Evolutionary conservation across 2,888 invertebrate species (phyloP), one percentile per base, ranked within the genome.

Genomic region (Ctena decussata): DNA sequence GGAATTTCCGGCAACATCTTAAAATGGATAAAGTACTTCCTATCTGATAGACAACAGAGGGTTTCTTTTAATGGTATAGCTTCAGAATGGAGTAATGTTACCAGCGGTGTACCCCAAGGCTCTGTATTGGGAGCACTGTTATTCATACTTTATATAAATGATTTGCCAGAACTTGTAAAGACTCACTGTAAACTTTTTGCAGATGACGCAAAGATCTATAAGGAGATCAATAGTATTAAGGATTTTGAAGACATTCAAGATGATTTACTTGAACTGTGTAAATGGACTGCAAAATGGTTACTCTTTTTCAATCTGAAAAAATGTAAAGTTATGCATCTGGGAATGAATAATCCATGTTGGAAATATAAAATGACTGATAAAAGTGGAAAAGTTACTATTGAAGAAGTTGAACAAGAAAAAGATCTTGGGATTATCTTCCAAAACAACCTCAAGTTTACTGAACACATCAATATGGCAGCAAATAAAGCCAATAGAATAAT

Each of bases 401-500:
- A 27, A 30, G 30, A 60, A 27, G 44, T 44, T 30, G 46, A 30
- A 27, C 11, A 72, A 39, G 79, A 80, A 39, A 74, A 69, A 39
- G 53, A 77, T 30, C 35, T 77, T n/a, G 77, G 77, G 3, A 73
- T 82, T n/a, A 77, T 49, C 11, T 77, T 82, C 65, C 65, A 82
- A 30, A 53, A 32, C 3, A 49, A 82, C 12, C 15, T 77, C 0
- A 82, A 72, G 27, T 82, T 82, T 60, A 27, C 65, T 24, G 49
- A 39, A 6, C 78, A 74, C 44, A 78, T 82, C 5, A 41, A 57
- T 37, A 18, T 44, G 18, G 79, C 60, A 53, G 72, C 75, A 3
- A 79, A 84, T 12, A 76, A 41, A 39, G 84, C 84, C 6, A 84
- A 84, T n/a, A 75, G 46, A 65, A 71, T 71, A 12, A 24, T 76